A percentile compares a stretch with the other conserved stretches of the same genome.
Evolutionary conservation across 2,797 vertebrate genomes (phyloP).

Genomic region (Podarcis siculus): DNA sequence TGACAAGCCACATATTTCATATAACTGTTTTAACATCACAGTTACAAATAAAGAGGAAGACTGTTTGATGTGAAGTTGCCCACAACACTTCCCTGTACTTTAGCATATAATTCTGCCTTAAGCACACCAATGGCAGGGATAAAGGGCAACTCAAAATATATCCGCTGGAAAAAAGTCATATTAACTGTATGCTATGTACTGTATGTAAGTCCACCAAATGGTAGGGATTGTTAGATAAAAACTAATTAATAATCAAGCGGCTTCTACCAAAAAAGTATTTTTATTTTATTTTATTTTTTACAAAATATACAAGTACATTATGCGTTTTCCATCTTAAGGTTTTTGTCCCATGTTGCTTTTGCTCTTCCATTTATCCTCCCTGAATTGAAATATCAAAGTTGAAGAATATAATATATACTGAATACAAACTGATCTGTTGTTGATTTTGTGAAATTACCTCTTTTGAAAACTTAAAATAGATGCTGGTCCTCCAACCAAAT

Average conservation of each 20-base stretch:
- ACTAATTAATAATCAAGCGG: neutral
- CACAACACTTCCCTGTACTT: neutral
- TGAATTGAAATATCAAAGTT: neutral
- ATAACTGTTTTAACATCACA: slow-evolving; percentile 27
- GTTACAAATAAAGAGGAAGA: slow-evolving; percentile 37
- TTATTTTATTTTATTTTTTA: no score
- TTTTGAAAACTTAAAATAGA: slow-evolving; percentile 43
- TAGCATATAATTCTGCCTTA: neutral
- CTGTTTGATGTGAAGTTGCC: neutral
- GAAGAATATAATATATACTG: neutral
- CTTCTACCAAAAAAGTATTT: neutral
- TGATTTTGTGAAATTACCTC: neutral
- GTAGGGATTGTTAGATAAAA: neutral
- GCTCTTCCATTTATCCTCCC: neutral
- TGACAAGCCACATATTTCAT: slow-evolving; percentile 45
- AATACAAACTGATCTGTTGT: neutral
- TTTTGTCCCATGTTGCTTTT: neutral
- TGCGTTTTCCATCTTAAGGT: neutral
- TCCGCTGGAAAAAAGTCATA: neutral
- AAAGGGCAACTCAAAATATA: neutral
- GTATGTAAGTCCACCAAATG: neutral
- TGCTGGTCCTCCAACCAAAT: slow-evolving; percentile 61
- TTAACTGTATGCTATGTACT: neutral
- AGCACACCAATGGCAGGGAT: no score
- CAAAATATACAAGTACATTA: neutral